phyloP scores from a whole-genome alignment of 2,797 vertebrate species.

The Oceanodroma leucorhoa region DNA sequence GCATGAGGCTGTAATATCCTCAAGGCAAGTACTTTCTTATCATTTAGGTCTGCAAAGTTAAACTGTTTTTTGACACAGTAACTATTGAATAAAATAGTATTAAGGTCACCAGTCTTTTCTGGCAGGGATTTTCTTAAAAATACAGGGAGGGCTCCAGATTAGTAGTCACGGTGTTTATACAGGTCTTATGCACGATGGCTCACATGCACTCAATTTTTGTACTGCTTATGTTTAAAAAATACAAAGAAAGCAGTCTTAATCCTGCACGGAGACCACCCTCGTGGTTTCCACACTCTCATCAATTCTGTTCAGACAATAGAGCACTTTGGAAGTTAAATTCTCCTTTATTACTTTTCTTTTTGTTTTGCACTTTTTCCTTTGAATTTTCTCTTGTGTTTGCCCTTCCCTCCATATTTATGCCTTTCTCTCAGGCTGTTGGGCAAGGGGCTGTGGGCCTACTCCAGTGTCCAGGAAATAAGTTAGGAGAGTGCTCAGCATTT shows the following conservation, averaged over 20 bases:
- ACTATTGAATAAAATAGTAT: slow-evolving; percentile 14
- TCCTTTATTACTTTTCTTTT: not conserved
- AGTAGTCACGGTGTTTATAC: not conserved
- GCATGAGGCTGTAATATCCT: not conserved
- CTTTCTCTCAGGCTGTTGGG: not conserved
- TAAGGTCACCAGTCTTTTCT: not conserved
- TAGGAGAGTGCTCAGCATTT: not conserved
- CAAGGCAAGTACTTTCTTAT: not conserved
- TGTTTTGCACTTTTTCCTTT: not conserved
- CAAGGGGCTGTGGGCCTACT: not conserved
- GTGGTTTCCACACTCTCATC: not conserved
- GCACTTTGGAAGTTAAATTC: not conserved
- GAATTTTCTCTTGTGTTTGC: not conserved
- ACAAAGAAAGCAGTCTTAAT: not conserved
- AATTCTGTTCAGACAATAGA: not conserved
- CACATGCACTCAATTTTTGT: not conserved
- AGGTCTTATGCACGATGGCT: not conserved
- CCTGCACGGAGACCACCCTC: not conserved
- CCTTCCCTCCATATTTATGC: not conserved
- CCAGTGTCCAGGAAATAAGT: not conserved
- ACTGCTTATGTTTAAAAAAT: not conserved
- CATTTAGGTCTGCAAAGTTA: slow-evolving; percentile 18
- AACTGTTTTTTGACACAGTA: not conserved
- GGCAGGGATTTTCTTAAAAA: slow-evolving; percentile 11
- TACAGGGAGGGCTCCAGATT: not conserved